Base-by-base conservation (phyloP, 2,888 invertebrate genomes). In the Bruchidius siliquastri region DNA sequence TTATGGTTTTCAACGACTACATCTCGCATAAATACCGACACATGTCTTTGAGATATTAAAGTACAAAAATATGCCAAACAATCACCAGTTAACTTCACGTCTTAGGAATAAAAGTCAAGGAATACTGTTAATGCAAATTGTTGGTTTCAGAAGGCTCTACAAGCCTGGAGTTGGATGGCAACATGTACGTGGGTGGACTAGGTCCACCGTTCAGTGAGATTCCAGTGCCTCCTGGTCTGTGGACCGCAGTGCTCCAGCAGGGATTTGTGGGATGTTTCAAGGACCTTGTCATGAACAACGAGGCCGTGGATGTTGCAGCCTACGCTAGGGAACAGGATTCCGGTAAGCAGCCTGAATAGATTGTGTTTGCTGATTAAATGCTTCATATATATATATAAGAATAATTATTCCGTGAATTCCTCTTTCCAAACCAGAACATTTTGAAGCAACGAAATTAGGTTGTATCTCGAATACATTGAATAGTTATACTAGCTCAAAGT, bases 191-290 rank as follows among this genome's bases (percentile, higher is more conserved):
- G 30, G 98, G 98, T 0, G 97, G 97, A 0, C 89, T 96, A 20
- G 95, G 95, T 0, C 92, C 94, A 0, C 92, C 93, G 32, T 94
- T 94, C 84, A 91, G 93, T 0, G 92, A 92, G 22, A 89, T 92
- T 8, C 90, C 92, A 69, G 91, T 96, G 72, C 96, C 97, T 0
- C 90, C 95, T 0, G 94, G 94, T 21, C 88, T 98, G 75, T 98
- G 97, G 97, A 95, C 96, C 0, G 96, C 94, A 0, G 93, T 94
- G 8, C 87, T 98, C 72, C 90, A 95, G 74, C 93, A 95, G 82
- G 98, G 98, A 22, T 98, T 95, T 85, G 97, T 98, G 8, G 98
- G 98, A 0, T 98, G 98, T 85, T 90, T 98, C 83, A 90, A 96
- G 78, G 97, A 97, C 85, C 89, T 98, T 81, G 92, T 94, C 79